Percentiles rank a stretch among this genome's conserved stretches.
phyloP scores from a whole-genome alignment of 2,113 vertebrate species.

The Pampusana beccarii region DNA sequence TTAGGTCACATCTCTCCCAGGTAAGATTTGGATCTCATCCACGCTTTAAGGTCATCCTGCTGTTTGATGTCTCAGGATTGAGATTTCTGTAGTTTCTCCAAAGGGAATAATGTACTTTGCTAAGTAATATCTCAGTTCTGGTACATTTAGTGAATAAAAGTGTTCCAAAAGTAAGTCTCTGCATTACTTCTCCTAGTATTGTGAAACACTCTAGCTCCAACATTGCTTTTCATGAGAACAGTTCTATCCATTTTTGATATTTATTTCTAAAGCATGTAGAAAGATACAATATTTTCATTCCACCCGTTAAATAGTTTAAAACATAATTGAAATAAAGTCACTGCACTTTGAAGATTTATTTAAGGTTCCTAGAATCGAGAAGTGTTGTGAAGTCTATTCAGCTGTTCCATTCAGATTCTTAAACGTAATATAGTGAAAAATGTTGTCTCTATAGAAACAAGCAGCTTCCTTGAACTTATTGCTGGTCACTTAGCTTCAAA shows the following conservation, averaged over 20 bases:
- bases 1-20: neutral
- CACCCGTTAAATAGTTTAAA: neutral
- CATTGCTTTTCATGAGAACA: neutral
- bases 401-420: neutral
- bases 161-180: neutral
- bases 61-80: neutral
- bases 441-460: slow-evolving; percentile 39
- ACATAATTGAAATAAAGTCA: neutral
- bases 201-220: neutral
- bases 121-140: neutral
- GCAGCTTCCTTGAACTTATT: neutral
- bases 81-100: neutral
- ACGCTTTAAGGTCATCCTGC: neutral
- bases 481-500: neutral
- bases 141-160: neutral
- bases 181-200: neutral
- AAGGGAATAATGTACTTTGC: neutral
- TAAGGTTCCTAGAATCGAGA: neutral
- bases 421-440: neutral
- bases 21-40: neutral
- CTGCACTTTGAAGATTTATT: neutral
- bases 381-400: neutral
- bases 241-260: neutral
- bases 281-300: neutral
- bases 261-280: neutral